Conservation (phyloP, 2,797 vertebrate genomes). For the Parotocinclus haroldoi region DNA sequence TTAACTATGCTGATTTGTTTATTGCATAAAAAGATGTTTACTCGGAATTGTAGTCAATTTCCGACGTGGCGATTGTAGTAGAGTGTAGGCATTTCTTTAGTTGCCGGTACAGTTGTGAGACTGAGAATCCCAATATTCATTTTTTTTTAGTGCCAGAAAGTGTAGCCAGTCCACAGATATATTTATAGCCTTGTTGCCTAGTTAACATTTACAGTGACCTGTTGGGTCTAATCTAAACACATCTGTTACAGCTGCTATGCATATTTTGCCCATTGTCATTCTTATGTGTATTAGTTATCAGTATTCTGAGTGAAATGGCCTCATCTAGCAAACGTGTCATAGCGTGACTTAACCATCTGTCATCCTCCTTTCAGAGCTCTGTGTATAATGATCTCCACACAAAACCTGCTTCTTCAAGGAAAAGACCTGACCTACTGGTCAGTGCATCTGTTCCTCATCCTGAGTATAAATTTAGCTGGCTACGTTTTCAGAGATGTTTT, state of each 20-base stretch:
- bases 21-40: too few relatives aligned
- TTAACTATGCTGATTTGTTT: too few relatives aligned
- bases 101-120: too few relatives aligned
- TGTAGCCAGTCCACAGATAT: background rate
- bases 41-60: background rate
- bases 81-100: background rate
- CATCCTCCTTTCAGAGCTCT: constrained; percentile 71
- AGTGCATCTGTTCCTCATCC: constrained; percentile 62
- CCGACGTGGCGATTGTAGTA: too few relatives aligned
- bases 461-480: constrained; percentile 12
- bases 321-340: background rate
- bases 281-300: background rate
- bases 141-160: too few relatives aligned
- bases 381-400: constrained; percentile 79
- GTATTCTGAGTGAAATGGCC: background rate
- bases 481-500: constrained; percentile 17
- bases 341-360: constrained; percentile 8
- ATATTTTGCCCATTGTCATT: background rate
- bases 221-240: too few relatives aligned
- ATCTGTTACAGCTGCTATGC: background rate
- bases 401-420: constrained; percentile 75
- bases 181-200: background rate
- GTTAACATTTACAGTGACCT: background rate
- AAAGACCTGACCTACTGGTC: constrained; percentile 79
- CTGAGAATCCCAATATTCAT: too few relatives aligned